Conservation (phyloP, 2,888 invertebrate species). For the Laspeyria flexula region DNA sequence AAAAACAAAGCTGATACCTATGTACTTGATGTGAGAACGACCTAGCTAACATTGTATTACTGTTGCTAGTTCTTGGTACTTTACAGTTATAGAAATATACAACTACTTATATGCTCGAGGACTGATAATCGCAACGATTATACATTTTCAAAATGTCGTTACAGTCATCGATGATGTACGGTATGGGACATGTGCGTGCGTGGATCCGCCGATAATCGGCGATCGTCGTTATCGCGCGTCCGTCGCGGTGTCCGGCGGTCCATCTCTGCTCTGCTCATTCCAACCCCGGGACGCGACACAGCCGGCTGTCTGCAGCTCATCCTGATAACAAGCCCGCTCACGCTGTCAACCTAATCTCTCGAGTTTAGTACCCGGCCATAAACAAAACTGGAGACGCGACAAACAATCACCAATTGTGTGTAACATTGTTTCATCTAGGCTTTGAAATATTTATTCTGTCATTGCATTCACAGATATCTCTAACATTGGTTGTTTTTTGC, state of each 20-base stretch:
- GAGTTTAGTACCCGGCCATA: conserved; percentile 8
- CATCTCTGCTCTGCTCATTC: conserved; percentile 63
- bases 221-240: conserved; percentile 79
- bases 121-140: conserved; percentile 22
- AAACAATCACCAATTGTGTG: conserved; percentile 27
- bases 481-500: conserved; percentile 12
- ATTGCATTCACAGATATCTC: neutral
- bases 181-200: conserved; percentile 54
- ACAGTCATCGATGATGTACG: conserved; percentile 33
- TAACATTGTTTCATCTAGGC: conserved; percentile 15
- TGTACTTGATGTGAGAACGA: conserved; percentile 1
- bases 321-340: conserved; percentile 43
- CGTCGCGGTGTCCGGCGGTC: conserved; percentile 70
- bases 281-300: conserved; percentile 65
- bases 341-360: conserved; percentile 8
- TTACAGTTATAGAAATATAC: conserved; percentile 2
- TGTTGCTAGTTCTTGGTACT: neutral
- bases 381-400: conserved; percentile 27
- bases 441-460: neutral
- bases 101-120: too few species aligned
- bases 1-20: conserved; percentile 35
- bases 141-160: conserved; percentile 34
- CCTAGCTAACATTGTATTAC: conserved; percentile 14
- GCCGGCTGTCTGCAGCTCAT: conserved; percentile 61
- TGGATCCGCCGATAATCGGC: conserved; percentile 74